Evolutionary conservation across 1,140 invertebrate species (phyloP), one percentile per base, ranked within the genome.

Genomic region (Bombus pascuorum): DNA sequence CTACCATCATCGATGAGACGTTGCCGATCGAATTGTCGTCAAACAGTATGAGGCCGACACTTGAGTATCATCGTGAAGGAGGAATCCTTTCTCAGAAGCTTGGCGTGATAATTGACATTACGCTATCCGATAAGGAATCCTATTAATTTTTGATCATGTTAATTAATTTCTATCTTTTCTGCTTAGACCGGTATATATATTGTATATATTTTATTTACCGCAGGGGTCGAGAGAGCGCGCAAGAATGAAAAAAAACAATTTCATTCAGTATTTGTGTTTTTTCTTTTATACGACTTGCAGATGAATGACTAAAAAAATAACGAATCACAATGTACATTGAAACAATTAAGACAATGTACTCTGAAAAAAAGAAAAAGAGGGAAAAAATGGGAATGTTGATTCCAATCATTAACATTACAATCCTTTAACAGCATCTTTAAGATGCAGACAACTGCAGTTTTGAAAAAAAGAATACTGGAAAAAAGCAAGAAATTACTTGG

Each of bases 181-280:
- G 78, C 72, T 90, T 88, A 86, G 80, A 86, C 74, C 83, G 42
- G 53, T 85, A 79, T 65, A 57, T 81, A 80, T 81, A 72, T 65
- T 85, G 57, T 85, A 85, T 65, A 85, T 85, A 80, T 84, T 87
- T 88, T 90, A 83, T 79, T 88, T 86, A 86, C 83, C 77, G 83
- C 89, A 90, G 86, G 83, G 83, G 81, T 90, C 77, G 70, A 90
- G 86, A 77, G 74, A 88, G 70, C 59, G 53, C 44, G 78, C 57
- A 47, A 37, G 62, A 79, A 66, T 70, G 47, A 83, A 83, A 47
- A 53, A 85, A 59, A 82, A 39, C 59, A 62, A n/a, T 53, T 53
- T 53, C 47, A 53, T 53, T 53, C 47, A 53, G 6, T 53, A 53
- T 53, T 53, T 88, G 65, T 83, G 86, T 81, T 79, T 68, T 75